These are phyloP conservation scores for Caenorhabditis wallacei DNA, from an alignment of 2,888 invertebrate genomes.

Conservation along the genomic window DNA sequence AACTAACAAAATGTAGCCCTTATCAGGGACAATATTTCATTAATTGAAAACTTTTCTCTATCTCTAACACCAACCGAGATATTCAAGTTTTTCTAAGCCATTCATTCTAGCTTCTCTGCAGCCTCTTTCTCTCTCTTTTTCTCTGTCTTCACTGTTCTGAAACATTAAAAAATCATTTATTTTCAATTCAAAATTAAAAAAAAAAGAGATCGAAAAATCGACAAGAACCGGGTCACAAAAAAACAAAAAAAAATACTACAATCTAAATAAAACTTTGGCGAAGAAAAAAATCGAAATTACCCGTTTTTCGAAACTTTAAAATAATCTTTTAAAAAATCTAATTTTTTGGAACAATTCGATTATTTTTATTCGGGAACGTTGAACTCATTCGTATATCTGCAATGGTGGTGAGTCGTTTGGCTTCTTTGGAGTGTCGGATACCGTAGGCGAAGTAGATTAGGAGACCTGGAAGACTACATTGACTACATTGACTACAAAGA, in stretches of 20 bases:
- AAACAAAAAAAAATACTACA: conserved; percentile 2
- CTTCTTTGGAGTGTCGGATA: conserved; percentile 88
- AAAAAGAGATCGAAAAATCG: conserved; percentile 34
- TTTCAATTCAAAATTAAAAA: neutral
- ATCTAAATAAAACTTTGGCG: conserved; percentile 18
- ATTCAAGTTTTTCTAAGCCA: too few species aligned
- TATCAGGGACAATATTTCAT: too few species aligned
- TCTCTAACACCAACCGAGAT: too few species aligned
- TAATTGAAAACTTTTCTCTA: too few species aligned
- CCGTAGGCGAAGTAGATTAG: conserved; percentile 96
- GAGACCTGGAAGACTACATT: conserved; percentile 87
- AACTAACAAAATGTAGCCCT: too few species aligned
- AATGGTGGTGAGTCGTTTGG: conserved; percentile 48
- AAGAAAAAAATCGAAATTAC: conserved; percentile 3
- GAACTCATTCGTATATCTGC: conserved; percentile 64
- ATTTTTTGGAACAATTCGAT: conserved; percentile 49
- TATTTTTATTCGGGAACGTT: conserved; percentile 61
- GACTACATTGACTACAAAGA: neutral
- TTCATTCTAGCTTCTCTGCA: too few species aligned
- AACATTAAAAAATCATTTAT: neutral
- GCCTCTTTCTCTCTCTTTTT: too few species aligned
- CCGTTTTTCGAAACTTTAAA: conserved; percentile 16
- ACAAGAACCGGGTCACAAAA: conserved; percentile 37
- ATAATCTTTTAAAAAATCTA: neutral
- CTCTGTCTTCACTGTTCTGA: too few species aligned